phyloP scores from a whole-genome alignment of 2,888 invertebrate species.

The Tenthredo scrophulariae region DNA sequence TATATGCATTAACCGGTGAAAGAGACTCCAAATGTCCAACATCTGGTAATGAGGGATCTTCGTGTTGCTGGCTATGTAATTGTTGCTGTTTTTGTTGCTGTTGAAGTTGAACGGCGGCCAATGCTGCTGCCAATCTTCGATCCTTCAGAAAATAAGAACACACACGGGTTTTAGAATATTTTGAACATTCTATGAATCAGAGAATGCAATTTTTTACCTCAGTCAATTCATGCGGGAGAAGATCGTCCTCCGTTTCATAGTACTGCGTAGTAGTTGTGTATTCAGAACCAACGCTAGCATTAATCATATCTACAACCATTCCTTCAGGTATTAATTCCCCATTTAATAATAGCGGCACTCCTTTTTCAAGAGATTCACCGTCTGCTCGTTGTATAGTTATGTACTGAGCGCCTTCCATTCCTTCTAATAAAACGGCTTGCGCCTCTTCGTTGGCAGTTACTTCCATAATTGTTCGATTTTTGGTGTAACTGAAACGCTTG shows the following conservation, averaged over 20 bases:
- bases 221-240: conserved; percentile 73
- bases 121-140: conserved; percentile 81
- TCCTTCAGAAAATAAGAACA: conserved; percentile 76
- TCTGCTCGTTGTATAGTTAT: conserved; percentile 77
- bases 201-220: conserved; percentile 65
- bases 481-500: neutral
- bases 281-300: conserved; percentile 72
- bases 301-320: conserved; percentile 77
- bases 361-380: conserved; percentile 73
- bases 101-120: conserved; percentile 83
- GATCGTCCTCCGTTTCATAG: conserved; percentile 73
- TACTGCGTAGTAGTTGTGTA: conserved; percentile 72
- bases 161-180: neutral
- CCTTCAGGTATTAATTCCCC: conserved; percentile 75
- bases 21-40: conserved; percentile 72
- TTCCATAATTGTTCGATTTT: conserved; percentile 67
- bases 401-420: conserved; percentile 76
- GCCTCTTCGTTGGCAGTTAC: conserved; percentile 74
- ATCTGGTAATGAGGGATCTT: conserved; percentile 70
- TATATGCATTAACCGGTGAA: conserved; percentile 73
- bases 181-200: conserved; percentile 25
- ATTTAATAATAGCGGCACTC: conserved; percentile 73
- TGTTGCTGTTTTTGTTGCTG: conserved; percentile 82
- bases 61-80: conserved; percentile 69
- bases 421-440: conserved; percentile 74